A percentile compares a stretch with the other conserved stretches of the same genome.
Conservation (phyloP, 2,888 invertebrate genomes). For the Malthinus seriepunctatus region DNA sequence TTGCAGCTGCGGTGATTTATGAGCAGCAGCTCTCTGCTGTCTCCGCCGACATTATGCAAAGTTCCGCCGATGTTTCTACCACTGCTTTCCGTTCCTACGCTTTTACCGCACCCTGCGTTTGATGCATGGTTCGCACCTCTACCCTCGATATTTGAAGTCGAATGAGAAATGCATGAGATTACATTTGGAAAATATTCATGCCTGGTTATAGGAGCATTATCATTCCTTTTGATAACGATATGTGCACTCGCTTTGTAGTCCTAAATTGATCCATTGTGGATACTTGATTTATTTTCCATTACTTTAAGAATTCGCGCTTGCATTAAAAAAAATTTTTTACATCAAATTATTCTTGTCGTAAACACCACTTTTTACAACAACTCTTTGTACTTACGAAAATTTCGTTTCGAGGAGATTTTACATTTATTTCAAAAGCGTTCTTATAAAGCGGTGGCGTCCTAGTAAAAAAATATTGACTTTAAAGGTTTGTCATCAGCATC, state of each 20-base stretch:
- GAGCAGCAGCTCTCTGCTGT: slow-evolving; percentile 52
- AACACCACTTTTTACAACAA: too few species aligned
- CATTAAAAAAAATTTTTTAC: background rate
- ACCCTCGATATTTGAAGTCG: slow-evolving; percentile 39
- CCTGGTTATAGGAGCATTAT: slow-evolving; percentile 38
- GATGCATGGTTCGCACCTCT: slow-evolving; percentile 44
- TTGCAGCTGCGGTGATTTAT: slow-evolving; percentile 52
- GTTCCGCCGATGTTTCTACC: slow-evolving; percentile 51
- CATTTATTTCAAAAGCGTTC: too few species aligned
- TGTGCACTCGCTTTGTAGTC: slow-evolving; percentile 23
- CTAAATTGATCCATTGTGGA: slow-evolving; percentile 30
- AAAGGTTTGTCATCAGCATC: too few species aligned
- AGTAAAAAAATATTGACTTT: too few species aligned
- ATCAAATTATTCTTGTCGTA: too few species aligned
- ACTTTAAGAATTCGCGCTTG: background rate
- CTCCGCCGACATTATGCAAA: slow-evolving; percentile 57
- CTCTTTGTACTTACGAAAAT: too few species aligned
- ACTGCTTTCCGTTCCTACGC: slow-evolving; percentile 40
- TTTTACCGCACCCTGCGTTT: slow-evolving; percentile 38
- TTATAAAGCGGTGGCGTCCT: too few species aligned
- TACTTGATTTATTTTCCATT: slow-evolving; percentile 17
- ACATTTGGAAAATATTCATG: slow-evolving; percentile 42
- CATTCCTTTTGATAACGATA: slow-evolving; percentile 40
- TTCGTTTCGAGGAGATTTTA: too few species aligned
- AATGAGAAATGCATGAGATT: slow-evolving; percentile 39